A percentile compares a stretch with the other conserved stretches of the same genome.
Evolutionary conservation across 2,113 vertebrate species (phyloP).

Genomic region (Xenopus laevis): DNA sequence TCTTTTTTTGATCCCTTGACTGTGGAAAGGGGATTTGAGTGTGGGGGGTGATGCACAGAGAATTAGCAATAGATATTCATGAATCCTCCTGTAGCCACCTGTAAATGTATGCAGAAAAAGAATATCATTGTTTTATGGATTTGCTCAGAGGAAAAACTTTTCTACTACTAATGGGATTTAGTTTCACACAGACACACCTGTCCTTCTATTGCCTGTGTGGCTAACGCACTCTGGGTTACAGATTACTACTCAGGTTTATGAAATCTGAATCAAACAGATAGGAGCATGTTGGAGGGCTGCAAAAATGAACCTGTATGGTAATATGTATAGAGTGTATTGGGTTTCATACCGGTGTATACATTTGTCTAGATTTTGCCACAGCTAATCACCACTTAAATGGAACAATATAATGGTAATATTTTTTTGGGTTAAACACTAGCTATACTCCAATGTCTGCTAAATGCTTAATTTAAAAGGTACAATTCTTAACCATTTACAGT

Average conservation of each 20-base stretch:
- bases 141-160: background rate
- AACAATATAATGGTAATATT: too few species aligned
- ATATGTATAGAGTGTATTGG: too few species aligned
- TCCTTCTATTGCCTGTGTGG: background rate
- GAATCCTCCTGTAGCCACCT: background rate
- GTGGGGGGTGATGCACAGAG: background rate
- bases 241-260: background rate
- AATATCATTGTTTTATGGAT: slow-evolving; percentile 2
- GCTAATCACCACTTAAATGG: too few species aligned
- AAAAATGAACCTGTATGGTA: too few species aligned
- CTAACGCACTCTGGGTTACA: background rate
- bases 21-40: background rate
- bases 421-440: too few species aligned
- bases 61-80: background rate
- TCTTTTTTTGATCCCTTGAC: slow-evolving; percentile 24
- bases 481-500: too few species aligned
- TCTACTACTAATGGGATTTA: background rate
- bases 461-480: too few species aligned
- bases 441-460: too few species aligned
- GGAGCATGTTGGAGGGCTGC: background rate
- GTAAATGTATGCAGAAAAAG: background rate
- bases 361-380: too few species aligned
- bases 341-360: too few species aligned
- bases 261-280: background rate
- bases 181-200: background rate